Conservation (phyloP, 2,888 invertebrate genomes). For the Dolichomitus sp. region DNA sequence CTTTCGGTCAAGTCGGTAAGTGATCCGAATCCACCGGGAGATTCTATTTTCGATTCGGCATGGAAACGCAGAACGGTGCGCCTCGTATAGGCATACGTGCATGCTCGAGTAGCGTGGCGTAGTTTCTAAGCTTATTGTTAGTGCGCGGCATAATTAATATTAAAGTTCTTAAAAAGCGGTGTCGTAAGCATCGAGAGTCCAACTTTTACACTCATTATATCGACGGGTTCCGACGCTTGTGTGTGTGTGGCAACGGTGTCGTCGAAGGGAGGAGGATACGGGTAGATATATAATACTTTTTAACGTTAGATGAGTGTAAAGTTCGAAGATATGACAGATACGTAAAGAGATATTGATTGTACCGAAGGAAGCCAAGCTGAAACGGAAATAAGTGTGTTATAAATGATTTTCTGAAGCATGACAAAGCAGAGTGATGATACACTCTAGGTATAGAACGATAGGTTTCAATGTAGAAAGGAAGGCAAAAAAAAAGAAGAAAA, state of each 20-base stretch:
- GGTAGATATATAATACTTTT: conserved; percentile 55
- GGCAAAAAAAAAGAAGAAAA: not conserved
- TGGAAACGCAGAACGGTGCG: not conserved
- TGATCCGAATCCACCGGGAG: conserved; percentile 9
- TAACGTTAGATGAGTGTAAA: conserved; percentile 38
- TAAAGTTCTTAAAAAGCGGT: conserved; percentile 20
- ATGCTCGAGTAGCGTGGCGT: conserved; percentile 36
- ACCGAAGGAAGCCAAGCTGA: not conserved
- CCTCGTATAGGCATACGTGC: conserved; percentile 40
- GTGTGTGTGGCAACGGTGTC: conserved; percentile 2
- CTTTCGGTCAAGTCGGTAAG: conserved; percentile 18
- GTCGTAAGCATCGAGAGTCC: conserved; percentile 14
- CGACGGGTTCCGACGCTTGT: not conserved
- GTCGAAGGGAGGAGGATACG: conserved; percentile 52
- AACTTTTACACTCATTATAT: not conserved
- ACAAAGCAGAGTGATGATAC: not conserved
- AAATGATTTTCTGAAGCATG: conserved; percentile 12
- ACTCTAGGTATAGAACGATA: not conserved
- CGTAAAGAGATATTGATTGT: conserved; percentile 41
- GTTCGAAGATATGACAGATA: conserved; percentile 52
- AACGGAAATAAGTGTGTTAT: conserved; percentile 5
- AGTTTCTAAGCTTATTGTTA: conserved; percentile 55
- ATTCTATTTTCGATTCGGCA: conserved; percentile 35
- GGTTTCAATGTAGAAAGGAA: not conserved
- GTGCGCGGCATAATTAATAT: conserved; percentile 65